A percentile compares a stretch with the other conserved stretches of the same genome.
phyloP scores from a whole-genome alignment of 2,113 vertebrate species.

The Helogale parvula region DNA sequence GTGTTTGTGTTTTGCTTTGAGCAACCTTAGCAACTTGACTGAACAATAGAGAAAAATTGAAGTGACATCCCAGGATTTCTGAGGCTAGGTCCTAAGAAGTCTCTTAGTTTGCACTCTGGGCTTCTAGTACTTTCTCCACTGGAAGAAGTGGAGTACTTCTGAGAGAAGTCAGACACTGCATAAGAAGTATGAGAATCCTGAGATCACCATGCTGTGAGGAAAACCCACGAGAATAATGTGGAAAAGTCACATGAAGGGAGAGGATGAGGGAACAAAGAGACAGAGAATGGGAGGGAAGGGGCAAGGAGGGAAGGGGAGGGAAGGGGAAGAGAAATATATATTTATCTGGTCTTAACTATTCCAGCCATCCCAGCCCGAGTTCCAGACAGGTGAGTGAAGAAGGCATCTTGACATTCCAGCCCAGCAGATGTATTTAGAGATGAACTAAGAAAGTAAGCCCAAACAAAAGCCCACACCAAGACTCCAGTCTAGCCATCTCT shows the following conservation, averaged over 20 bases:
- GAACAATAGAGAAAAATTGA: neutral
- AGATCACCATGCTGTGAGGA: neutral
- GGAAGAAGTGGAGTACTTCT: neutral
- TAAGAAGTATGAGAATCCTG: neutral
- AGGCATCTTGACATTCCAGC: neutral
- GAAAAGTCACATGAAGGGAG: neutral
- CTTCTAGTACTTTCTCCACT: neutral
- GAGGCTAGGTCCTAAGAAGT: neutral
- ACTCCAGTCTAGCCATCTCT: neutral
- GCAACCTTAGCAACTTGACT: neutral
- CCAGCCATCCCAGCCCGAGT: neutral
- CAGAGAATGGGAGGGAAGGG: rapidly evolving
- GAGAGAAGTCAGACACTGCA: neutral
- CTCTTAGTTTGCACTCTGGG: neutral
- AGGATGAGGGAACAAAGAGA: no score
- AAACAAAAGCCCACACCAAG: neutral
- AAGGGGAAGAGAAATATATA: rapidly evolving
- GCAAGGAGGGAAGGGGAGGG: rapidly evolving
- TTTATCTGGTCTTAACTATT: neutral
- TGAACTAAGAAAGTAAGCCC: neutral
- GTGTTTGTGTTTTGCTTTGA: no score
- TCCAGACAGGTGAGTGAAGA: neutral
- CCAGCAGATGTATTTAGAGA: neutral
- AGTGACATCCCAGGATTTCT: neutral
- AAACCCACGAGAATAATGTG: neutral